These are phyloP conservation scores for Hyalella azteca DNA, from an alignment of 2,888 invertebrate species.

Conservation along the genomic window DNA sequence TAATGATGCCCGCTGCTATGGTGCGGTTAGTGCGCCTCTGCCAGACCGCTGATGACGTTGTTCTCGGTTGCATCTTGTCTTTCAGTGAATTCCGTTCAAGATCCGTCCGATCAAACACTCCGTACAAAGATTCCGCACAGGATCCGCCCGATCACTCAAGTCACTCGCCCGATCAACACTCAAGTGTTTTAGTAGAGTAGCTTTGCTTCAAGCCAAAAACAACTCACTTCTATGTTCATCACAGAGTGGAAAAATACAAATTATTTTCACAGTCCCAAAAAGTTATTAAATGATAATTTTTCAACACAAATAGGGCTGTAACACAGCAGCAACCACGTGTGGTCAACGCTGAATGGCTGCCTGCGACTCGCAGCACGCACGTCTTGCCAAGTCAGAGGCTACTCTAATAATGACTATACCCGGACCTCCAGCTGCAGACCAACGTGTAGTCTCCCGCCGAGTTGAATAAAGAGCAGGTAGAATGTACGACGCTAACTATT, in stretches of 20 bases:
- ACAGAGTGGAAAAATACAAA: not conserved
- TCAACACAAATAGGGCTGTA: too few species aligned
- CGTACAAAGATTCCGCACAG: not conserved
- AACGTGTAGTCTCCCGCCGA: not conserved
- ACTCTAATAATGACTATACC: not conserved
- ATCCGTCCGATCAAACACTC: not conserved
- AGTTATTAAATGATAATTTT: too few species aligned
- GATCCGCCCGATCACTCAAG: too few species aligned
- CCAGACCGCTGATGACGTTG: slow-evolving; percentile 43
- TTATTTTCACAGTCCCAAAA: too few species aligned
- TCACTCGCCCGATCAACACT: too few species aligned
- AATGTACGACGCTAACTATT: too few species aligned
- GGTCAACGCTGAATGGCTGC: too few species aligned
- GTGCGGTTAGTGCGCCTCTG: slow-evolving; percentile 56
- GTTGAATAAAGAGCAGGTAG: too few species aligned
- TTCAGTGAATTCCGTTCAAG: not conserved
- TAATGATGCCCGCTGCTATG: slow-evolving; percentile 52
- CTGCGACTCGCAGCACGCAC: too few species aligned
- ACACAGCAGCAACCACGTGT: too few species aligned
- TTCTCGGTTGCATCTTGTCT: not conserved
- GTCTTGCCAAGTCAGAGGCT: not conserved
- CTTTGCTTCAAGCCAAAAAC: not conserved
- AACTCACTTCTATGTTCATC: not conserved
- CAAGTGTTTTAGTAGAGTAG: not conserved
- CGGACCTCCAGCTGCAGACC: not conserved